A percentile compares a stretch with the other conserved stretches of the same genome.
phyloP scores from a whole-genome alignment of 2,797 vertebrate species.

The Gymnothorax reevesii region DNA sequence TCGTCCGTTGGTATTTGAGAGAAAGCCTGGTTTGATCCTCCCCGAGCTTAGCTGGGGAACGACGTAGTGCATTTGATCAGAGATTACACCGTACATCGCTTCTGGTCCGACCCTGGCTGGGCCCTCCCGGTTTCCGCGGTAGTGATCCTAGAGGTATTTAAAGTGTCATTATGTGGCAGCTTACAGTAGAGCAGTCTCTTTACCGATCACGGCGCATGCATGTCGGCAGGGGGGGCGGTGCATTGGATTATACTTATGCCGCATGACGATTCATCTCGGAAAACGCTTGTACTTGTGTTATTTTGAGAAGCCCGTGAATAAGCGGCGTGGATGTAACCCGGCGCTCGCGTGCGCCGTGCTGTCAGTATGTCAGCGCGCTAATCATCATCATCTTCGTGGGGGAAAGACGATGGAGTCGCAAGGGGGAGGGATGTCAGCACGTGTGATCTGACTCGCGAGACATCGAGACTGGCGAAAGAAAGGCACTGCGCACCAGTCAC shows the following conservation, averaged over 20 bases:
- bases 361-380: conserved; percentile 1
- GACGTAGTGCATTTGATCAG: conserved; percentile 23
- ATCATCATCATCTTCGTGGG: not conserved
- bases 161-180: conserved; percentile 22
- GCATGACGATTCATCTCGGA: not conserved
- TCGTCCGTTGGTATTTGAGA: not conserved
- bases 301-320: not conserved
- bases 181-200: conserved; percentile 4
- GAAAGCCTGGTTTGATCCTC: conserved; percentile 4
- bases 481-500: not conserved
- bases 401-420: not conserved
- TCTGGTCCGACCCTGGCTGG: conserved; percentile 3
- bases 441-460: not conserved
- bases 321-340: not conserved
- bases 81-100: conserved; percentile 15
- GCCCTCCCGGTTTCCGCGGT: conserved; percentile 20
- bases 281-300: not conserved
- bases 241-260: not conserved
- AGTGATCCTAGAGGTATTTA: conserved; percentile 22
- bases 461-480: not conserved
- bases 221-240: not conserved
- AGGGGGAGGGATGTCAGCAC: not conserved
- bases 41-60: conserved; percentile 18
- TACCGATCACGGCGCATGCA: not conserved
- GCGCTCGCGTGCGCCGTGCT: not conserved